phyloP scores from a whole-genome alignment of 2,888 invertebrate genomes.

The Microdon myrmicae region DNA sequence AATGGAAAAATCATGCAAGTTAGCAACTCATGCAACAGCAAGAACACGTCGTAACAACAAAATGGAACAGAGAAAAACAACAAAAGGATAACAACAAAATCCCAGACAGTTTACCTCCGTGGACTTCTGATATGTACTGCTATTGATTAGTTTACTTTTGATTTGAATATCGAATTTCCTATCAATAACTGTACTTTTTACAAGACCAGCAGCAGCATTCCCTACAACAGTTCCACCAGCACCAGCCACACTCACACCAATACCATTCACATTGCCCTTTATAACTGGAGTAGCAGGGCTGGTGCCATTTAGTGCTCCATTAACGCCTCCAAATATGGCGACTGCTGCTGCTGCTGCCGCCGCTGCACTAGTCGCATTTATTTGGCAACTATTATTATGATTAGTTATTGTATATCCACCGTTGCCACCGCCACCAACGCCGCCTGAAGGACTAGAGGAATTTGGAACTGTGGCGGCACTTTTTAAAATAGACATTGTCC shows the following conservation, averaged over 20 bases:
- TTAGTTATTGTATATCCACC: conserved; percentile 32
- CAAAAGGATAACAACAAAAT: conserved; percentile 9
- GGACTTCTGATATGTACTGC: conserved; percentile 56
- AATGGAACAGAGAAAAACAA: conserved; percentile 11
- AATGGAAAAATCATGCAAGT: no score
- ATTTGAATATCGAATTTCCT: conserved; percentile 58
- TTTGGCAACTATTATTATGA: conserved; percentile 34
- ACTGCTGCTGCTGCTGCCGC: conserved; percentile 20
- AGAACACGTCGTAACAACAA: no score
- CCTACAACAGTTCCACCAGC: conserved; percentile 19
- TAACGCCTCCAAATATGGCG: conserved; percentile 53
- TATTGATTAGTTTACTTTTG: conserved; percentile 58
- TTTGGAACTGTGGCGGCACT: conserved; percentile 33
- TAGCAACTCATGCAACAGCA: no score
- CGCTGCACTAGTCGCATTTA: conserved; percentile 27
- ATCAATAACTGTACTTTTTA: conserved; percentile 50
- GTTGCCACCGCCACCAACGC: conserved; percentile 13
- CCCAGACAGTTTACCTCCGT: conserved; percentile 59
- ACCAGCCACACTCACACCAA: conserved; percentile 14
- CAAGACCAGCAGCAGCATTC: conserved; percentile 27
- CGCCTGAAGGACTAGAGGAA: conserved; percentile 13
- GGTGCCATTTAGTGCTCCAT: conserved; percentile 54
- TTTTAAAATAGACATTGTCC: conserved; percentile 58
- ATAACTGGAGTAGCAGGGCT: conserved; percentile 11
- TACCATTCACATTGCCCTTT: conserved; percentile 23